Percentiles rank a stretch among this genome's conserved stretches.
Conservation (phyloP, 2,797 vertebrate species). For the Gymnoscopelus microlampas region DNA sequence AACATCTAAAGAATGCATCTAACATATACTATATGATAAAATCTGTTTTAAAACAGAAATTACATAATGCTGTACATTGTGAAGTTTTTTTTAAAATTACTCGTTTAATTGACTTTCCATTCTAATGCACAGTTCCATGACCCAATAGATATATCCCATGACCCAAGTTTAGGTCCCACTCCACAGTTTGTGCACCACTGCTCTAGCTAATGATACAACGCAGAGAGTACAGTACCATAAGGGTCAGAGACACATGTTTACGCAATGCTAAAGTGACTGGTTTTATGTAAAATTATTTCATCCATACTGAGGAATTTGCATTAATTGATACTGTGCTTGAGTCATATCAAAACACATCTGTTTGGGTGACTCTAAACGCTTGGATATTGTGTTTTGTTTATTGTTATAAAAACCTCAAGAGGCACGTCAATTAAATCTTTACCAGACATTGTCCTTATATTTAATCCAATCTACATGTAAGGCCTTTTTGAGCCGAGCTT, state of each 20-base stretch:
- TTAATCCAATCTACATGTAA: slow-evolving; percentile 50
- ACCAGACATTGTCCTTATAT: slow-evolving; percentile 37
- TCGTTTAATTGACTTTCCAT: too few relatives aligned
- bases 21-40: too few relatives aligned
- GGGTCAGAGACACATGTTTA: background rate
- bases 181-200: too few relatives aligned
- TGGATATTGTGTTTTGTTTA: slow-evolving; percentile 27
- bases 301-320: slow-evolving; percentile 17
- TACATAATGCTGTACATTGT: too few relatives aligned
- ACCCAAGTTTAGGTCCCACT: too few relatives aligned
- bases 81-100: too few relatives aligned
- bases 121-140: too few relatives aligned
- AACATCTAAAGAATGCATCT: too few relatives aligned
- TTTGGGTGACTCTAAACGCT: slow-evolving; percentile 25
- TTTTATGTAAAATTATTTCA: slow-evolving; percentile 15
- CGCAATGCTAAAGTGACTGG: slow-evolving; percentile 15
- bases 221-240: too few relatives aligned
- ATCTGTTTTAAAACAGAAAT: too few relatives aligned
- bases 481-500: slow-evolving; percentile 60
- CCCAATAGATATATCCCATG: too few relatives aligned
- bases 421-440: slow-evolving; percentile 57
- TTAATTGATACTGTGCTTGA: slow-evolving; percentile 26
- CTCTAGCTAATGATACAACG: too few relatives aligned
- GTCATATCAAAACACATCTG: slow-evolving; percentile 33
- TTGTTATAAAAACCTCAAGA: slow-evolving; percentile 43